Conservation (phyloP, 2,113 vertebrate genomes). For the Tragelaphus imberbis region DNA sequence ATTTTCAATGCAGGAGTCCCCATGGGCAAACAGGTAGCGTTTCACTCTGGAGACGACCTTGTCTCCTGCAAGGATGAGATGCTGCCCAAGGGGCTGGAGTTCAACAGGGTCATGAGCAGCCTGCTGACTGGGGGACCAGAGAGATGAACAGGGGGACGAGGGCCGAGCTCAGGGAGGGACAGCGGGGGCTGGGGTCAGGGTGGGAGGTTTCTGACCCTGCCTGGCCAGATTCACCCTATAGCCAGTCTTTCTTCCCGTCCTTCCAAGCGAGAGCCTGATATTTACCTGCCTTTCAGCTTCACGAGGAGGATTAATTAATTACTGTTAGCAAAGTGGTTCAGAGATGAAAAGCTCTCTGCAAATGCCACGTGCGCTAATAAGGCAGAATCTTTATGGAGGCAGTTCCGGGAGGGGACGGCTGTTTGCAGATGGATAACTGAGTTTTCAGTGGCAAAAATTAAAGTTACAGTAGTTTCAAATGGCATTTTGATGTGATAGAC, state of each 20-base stretch:
- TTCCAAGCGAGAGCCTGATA: not conserved
- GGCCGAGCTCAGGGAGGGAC: not conserved
- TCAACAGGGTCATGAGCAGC: not conserved
- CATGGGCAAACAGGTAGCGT: no score
- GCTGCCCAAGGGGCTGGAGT: no score
- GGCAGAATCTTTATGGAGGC: not conserved
- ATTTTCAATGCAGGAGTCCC: not conserved
- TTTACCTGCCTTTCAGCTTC: not conserved
- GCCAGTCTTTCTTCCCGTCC: not conserved
- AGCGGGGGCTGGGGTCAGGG: rapidly evolving
- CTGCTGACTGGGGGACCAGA: rapidly evolving
- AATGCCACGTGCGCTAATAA: not conserved
- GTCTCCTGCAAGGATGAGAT: not conserved
- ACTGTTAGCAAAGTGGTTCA: not conserved
- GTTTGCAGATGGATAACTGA: not conserved
- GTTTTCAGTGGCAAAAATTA: not conserved
- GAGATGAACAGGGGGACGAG: rapidly evolving
- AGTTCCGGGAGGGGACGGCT: not conserved
- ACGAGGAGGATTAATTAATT: not conserved
- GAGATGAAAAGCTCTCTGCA: not conserved
- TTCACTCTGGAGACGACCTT: rapidly evolving
- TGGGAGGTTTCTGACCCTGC: not conserved
- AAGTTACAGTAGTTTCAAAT: not conserved
- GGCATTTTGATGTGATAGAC: not conserved
- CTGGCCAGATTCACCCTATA: rapidly evolving